Evolutionary conservation across 2,888 invertebrate species (phyloP), one percentile per base, ranked within the genome.

Genomic region (Itoplectis maculator): DNA sequence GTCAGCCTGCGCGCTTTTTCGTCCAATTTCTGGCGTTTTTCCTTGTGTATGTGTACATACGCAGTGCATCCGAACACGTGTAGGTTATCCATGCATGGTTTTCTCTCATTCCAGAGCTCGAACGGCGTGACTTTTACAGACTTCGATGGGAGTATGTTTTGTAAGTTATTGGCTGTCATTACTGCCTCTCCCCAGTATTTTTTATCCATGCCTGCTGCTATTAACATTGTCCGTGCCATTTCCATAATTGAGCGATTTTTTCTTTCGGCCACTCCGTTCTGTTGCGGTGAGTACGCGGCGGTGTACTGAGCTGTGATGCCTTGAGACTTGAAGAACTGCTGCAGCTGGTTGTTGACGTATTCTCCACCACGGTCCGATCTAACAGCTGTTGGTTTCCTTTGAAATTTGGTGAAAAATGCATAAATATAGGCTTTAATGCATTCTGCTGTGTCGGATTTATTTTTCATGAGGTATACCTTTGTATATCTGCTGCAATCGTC

Each of bases 151-250:
- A 79, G 59, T 18, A 85, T 72, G 63, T 90, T 90, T 73, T 86
- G 86, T 15, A 88, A 63, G 59, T 87, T 84, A 47, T 83, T 79
- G 15, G 88, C 88, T 11, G 87, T 86, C 15, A 77, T 80, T 1
- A 88, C 84, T n/a, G 90, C 88, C 76, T 91, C 90, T 45, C 87
- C 88, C 88, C 89, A 91, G 68, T 88, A 87, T 5, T 45, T 59
- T 11, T 86, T 54, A 6, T 85, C 75, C 8, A 90, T 51, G 8
- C 84, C 85, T 15, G 88, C 84, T 47, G 88, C 87, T 2, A 84
- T 74, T 8, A 90, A 70, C 85, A 90, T 87, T 11, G 86, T 87
- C 49, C 89, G 80, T 7, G 86, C 86, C 73, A 86, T 86, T 51
- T 88, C 89, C 9, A 87, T 77, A 15, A 88, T 49, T 0, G 88